A percentile compares a stretch with the other conserved stretches of the same genome.
These are phyloP conservation scores for Crossaster papposus DNA, from an alignment of 53 echinoderm and acorn worm genomes.

Conservation along the genomic window DNA sequence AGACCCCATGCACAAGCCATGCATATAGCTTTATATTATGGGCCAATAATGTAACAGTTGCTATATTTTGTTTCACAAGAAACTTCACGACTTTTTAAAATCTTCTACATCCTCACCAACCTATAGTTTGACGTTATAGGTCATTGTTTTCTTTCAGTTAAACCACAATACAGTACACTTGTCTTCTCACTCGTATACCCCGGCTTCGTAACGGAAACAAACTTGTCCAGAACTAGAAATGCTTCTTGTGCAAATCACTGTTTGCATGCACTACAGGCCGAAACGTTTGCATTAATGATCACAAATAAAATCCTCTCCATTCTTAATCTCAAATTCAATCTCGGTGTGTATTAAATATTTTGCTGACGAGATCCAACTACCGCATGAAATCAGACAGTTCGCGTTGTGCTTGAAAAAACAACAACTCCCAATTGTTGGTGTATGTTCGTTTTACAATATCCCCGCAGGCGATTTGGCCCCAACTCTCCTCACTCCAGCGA, in stretches of 20 bases:
- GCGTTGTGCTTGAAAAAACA: conserved; percentile 28
- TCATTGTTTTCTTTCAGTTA: too few species aligned
- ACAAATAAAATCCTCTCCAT: too few species aligned
- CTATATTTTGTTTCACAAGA: too few species aligned
- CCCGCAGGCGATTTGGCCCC: neutral
- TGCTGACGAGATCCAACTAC: neutral
- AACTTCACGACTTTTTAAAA: too few species aligned
- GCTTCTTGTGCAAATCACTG: too few species aligned
- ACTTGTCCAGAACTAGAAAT: neutral
- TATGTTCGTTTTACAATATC: neutral
- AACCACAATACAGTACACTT: neutral
- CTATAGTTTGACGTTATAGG: too few species aligned
- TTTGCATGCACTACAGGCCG: too few species aligned
- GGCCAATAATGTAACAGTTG: too few species aligned
- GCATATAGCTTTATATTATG: neutral
- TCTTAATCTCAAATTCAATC: too few species aligned
- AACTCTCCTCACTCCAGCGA: neutral
- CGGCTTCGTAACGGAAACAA: neutral
- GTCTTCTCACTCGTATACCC: neutral
- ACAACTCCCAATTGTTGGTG: conserved; percentile 35
- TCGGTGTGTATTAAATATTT: too few species aligned
- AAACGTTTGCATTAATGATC: too few species aligned
- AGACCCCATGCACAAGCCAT: neutral
- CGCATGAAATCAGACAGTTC: conserved; percentile 6
- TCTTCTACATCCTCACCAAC: too few species aligned